Base-by-base conservation (phyloP, 30 jellyfish, hydroid and myxozoan species). In the Pelagia noctiluca region DNA sequence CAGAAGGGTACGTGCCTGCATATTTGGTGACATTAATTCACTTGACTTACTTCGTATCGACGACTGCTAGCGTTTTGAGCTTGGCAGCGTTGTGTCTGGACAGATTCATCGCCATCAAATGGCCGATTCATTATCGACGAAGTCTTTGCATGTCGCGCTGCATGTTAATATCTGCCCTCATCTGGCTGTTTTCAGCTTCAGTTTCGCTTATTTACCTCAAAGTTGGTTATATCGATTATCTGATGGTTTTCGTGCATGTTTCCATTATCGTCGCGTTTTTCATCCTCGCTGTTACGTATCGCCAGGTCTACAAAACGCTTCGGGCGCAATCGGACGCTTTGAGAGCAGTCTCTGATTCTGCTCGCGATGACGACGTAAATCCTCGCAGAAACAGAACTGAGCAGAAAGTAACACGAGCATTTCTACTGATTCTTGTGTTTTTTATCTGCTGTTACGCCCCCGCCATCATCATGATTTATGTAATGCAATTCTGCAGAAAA, bases 161-260 rank as follows among this genome's bases (percentile, higher is more conserved):
- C 42, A 75, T 90, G 34, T 22, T 68, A 21, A 74, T 90, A 1
- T 76, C 89, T 1, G 52, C 66, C 32, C 21, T 37, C 23, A 90
- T 90, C 19, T 90, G 97, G 97, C 36, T 78, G 18, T n/a, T 71
- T 19, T 90, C 97, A 22, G 63, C 68, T n/a, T 36, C 76, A 18
- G 42, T 90, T n/a, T 53, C 92, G 24, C 35, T 35, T 36, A 34
- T 84, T 4, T 90, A 90, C 52, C 60, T 83, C 11, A 76, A 33
- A 33, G 73, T 76, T 12, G 96, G 83, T 23, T 90, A 73, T 61
- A 90, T 83, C 13, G 52, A 68, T 19, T 90, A 53, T 72, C 35
- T 90, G 25, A 79, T 90, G 89, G 86, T 84, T 34, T 90, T 90
- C 70, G 96, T 88, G 19, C 96, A 84, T 26, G 96, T 85, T 10